Evolutionary conservation across 2,888 invertebrate genomes (phyloP).

Genomic region (Epiblema foenella): DNA sequence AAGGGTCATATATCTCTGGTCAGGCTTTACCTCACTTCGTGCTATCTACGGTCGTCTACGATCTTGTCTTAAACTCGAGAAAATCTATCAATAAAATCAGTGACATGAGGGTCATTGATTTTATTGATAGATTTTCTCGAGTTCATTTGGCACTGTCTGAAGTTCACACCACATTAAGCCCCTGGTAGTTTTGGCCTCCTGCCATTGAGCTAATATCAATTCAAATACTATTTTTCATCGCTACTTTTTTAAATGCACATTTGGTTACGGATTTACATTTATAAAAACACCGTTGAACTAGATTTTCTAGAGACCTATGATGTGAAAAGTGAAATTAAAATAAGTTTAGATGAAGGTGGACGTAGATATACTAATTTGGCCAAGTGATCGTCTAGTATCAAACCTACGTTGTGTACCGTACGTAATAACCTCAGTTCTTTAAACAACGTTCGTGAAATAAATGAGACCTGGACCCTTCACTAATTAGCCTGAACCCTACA

Average conservation of each 20-base stretch:
- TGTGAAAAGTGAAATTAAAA: too few relatives aligned
- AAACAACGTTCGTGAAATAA: too few relatives aligned
- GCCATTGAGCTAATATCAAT: slow-evolving; percentile 62
- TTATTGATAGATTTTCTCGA: slow-evolving; percentile 60
- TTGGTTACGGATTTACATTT: slow-evolving; percentile 8
- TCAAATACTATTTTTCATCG: slow-evolving; percentile 60
- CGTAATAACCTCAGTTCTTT: too few relatives aligned
- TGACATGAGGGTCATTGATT: slow-evolving; percentile 25
- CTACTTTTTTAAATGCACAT: slow-evolving; percentile 36
- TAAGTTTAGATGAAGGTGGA: too few relatives aligned
- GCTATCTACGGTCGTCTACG: neutral
- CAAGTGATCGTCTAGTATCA: too few relatives aligned
- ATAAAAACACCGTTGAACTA: slow-evolving; percentile 3
- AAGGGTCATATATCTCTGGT: too few relatives aligned
- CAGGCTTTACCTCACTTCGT: neutral
- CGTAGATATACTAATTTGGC: too few relatives aligned
- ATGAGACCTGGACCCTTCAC: too few relatives aligned
- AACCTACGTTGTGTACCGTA: too few relatives aligned
- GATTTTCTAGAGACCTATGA: neutral
- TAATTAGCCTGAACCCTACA: too few relatives aligned
- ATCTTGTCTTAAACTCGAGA: too few relatives aligned
- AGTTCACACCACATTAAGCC: slow-evolving; percentile 76
- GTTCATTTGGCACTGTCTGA: slow-evolving; percentile 74
- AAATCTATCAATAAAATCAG: too few relatives aligned
- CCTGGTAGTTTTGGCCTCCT: slow-evolving; percentile 64